phyloP scores from a whole-genome alignment of 1,140 invertebrate genomes.

The Colletes gigas region DNA sequence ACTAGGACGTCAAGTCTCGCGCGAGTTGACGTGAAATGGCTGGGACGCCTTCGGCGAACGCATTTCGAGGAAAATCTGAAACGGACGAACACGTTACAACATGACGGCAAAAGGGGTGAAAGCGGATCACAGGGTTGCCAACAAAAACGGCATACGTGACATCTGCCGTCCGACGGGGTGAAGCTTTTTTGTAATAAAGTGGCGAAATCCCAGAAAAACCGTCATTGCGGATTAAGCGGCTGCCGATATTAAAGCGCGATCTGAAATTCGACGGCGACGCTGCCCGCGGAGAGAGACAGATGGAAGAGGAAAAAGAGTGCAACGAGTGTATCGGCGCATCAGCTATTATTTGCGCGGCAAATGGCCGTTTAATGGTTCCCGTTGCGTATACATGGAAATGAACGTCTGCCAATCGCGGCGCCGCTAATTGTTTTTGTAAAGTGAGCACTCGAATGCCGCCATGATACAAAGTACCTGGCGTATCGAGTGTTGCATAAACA shows the following conservation, averaged over 20 bases:
- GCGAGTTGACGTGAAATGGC: background rate
- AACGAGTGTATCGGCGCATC: constrained; percentile 51
- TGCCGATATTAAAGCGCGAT: constrained; percentile 74
- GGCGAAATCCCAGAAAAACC: constrained; percentile 72
- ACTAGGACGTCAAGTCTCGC: background rate
- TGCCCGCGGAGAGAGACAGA: background rate
- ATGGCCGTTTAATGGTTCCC: constrained; percentile 61
- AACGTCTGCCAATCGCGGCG: constrained; percentile 32
- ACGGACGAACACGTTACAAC: constrained; percentile 49
- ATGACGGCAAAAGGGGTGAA: constrained; percentile 9
- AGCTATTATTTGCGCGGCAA: constrained; percentile 64
- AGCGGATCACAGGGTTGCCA: constrained; percentile 8
- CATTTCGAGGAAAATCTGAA: constrained; percentile 27
- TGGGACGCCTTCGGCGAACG: background rate
- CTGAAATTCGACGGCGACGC: constrained; percentile 68
- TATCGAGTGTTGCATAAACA: background rate
- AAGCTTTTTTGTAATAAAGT: constrained; percentile 79
- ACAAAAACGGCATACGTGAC: constrained; percentile 72
- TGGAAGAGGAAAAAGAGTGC: constrained; percentile 3
- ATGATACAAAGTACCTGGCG: constrained; percentile 6
- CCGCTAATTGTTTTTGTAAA: constrained; percentile 40
- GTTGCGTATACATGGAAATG: constrained; percentile 50
- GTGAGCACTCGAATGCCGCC: background rate
- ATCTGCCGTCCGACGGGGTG: constrained; percentile 71
- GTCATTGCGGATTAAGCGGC: constrained; percentile 73